These are phyloP conservation scores for Bombus ignitus DNA, from an alignment of 1,140 invertebrate species.

Conservation along the genomic window DNA sequence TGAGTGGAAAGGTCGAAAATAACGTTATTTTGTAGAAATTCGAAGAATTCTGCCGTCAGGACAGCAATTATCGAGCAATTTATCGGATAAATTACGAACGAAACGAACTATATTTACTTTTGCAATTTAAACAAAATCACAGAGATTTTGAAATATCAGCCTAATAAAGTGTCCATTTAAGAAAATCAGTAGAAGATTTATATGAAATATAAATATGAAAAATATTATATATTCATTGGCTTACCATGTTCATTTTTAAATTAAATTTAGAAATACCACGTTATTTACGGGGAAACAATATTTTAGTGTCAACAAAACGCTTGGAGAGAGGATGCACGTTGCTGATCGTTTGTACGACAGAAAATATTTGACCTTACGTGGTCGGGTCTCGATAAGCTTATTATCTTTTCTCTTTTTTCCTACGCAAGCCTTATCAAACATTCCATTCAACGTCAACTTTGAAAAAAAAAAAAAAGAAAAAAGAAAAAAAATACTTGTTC, in stretches of 20 bases:
- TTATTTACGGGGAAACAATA: background rate
- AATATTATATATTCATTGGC: background rate
- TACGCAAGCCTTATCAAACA: conserved; percentile 3
- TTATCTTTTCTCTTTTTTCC: background rate
- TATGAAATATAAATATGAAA: too few relatives aligned
- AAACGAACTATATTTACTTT: too few relatives aligned
- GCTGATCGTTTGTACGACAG: background rate
- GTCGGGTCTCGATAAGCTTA: background rate
- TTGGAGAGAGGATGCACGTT: background rate
- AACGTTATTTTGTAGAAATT: background rate
- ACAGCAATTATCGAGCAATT: background rate
- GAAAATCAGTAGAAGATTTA: too few relatives aligned
- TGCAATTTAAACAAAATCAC: too few relatives aligned
- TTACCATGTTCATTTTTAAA: background rate
- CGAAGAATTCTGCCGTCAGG: background rate
- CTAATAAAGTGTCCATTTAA: too few relatives aligned
- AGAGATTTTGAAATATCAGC: too few relatives aligned
- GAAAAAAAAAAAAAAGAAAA: background rate
- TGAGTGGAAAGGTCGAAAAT: background rate
- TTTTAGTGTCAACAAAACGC: background rate
- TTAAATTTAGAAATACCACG: background rate
- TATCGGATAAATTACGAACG: background rate
- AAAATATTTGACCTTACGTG: conserved; percentile 1
- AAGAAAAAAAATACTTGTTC: background rate
- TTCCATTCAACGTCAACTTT: background rate